A percentile compares a stretch with the other conserved stretches of the same genome.
These are phyloP conservation scores for Puntigrus tetrazona DNA, from an alignment of 2,113 vertebrate species.

Conservation along the genomic window DNA sequence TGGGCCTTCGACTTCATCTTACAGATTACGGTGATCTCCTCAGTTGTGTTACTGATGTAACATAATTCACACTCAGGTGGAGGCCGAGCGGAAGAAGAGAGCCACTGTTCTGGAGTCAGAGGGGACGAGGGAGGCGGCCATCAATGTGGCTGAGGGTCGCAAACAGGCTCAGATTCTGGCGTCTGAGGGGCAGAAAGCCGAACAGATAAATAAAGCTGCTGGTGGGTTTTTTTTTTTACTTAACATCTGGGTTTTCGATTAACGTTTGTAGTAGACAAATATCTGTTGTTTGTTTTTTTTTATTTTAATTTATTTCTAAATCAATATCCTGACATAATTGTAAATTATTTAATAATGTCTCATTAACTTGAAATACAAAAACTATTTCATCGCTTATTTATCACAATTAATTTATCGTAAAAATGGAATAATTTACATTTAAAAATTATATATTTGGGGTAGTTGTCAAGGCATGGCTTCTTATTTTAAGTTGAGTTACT, in stretches of 20 bases:
- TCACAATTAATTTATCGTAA: no score
- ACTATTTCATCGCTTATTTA: no score
- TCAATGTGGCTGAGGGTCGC: constrained; percentile 91
- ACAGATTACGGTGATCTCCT: neutral
- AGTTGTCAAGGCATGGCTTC: neutral
- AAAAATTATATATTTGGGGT: neutral
- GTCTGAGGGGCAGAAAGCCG: constrained; percentile 87
- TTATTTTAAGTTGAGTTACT: neutral
- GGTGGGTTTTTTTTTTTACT: constrained; percentile 69
- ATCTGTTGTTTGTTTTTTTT: neutral
- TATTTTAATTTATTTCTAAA: no score
- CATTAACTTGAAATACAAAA: neutral
- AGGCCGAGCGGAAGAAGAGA: constrained; percentile 90
- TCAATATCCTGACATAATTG: neutral
- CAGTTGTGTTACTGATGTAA: neutral
- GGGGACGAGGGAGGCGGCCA: constrained; percentile 88
- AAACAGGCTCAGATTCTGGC: constrained; percentile 96
- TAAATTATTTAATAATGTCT: neutral
- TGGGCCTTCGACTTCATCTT: neutral
- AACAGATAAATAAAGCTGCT: constrained; percentile 91
- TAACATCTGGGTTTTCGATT: neutral
- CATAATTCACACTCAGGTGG: constrained; percentile 77
- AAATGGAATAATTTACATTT: no score
- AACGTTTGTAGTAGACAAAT: neutral
- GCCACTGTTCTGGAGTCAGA: constrained; percentile 94